Conservation (phyloP, 2,888 invertebrate genomes). For the Epistrophella euchroma region DNA sequence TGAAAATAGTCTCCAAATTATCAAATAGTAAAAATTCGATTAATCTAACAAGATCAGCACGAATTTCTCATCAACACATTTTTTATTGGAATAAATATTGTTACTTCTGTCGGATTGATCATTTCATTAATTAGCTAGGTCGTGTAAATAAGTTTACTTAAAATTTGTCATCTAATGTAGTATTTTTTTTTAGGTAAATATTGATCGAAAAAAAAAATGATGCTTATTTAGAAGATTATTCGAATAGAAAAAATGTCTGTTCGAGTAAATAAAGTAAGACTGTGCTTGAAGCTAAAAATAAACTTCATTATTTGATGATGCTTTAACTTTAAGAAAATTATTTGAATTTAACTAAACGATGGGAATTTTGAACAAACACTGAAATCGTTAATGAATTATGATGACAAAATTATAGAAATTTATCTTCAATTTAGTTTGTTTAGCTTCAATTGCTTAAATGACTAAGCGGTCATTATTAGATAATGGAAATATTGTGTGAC, state of each 20-base stretch:
- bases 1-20: background rate
- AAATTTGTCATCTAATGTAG: background rate
- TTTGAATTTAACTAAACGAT: no score
- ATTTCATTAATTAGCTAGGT: background rate
- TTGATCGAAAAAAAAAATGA: background rate
- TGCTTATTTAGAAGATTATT: background rate
- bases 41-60: background rate
- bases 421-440: no score
- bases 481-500: no score
- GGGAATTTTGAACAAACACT: no score
- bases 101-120: background rate
- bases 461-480: no score
- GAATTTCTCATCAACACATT: background rate
- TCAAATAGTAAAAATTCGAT: background rate
- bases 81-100: slow-evolving; percentile 11
- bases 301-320: background rate
- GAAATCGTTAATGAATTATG: no score
- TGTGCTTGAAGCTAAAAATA: background rate
- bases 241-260: background rate
- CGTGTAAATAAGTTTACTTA: slow-evolving; percentile 6
- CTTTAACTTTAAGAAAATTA: no score
- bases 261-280: background rate
- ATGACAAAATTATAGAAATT: no score
- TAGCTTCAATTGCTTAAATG: no score
- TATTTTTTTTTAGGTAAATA: slow-evolving; percentile 4